Conservation (phyloP, 2,113 vertebrate species). For the Steatornis caripensis region DNA sequence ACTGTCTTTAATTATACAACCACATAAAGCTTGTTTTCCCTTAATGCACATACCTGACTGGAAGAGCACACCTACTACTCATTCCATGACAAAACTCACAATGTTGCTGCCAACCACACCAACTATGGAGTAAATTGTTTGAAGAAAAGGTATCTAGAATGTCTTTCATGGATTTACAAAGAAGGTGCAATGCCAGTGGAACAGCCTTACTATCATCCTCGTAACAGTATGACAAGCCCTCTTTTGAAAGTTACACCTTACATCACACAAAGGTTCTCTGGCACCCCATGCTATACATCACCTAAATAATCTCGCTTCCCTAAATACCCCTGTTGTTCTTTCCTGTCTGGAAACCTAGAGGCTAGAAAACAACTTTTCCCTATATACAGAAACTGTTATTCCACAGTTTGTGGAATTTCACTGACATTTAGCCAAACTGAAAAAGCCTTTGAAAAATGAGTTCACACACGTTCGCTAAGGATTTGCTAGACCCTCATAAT, state of each 20-base stretch:
- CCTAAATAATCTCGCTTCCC: not conserved
- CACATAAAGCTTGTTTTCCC: not conserved
- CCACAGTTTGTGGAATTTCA: not conserved
- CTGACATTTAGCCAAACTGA: not conserved
- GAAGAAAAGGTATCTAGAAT: not conserved
- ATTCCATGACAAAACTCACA: not conserved
- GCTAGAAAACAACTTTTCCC: not conserved
- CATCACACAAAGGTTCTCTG: not conserved
- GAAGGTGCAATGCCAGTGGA: not conserved
- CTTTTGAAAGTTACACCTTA: not conserved
- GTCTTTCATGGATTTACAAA: not conserved
- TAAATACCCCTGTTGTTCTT: not conserved
- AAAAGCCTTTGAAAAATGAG: not conserved
- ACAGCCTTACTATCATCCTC: not conserved
- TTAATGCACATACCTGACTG: not conserved
- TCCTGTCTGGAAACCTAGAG: not conserved
- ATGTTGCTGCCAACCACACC: not conserved
- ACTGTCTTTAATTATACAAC: not conserved
- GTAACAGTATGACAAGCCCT: not conserved
- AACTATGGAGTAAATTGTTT: not conserved
- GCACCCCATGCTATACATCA: not conserved
- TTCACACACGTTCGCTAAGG: not conserved
- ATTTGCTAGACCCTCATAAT: not conserved
- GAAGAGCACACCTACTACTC: not conserved
- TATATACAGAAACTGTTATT: not conserved